Base-by-base conservation (phyloP, 2,797 vertebrate species). In the Acridotheres tristis region DNA sequence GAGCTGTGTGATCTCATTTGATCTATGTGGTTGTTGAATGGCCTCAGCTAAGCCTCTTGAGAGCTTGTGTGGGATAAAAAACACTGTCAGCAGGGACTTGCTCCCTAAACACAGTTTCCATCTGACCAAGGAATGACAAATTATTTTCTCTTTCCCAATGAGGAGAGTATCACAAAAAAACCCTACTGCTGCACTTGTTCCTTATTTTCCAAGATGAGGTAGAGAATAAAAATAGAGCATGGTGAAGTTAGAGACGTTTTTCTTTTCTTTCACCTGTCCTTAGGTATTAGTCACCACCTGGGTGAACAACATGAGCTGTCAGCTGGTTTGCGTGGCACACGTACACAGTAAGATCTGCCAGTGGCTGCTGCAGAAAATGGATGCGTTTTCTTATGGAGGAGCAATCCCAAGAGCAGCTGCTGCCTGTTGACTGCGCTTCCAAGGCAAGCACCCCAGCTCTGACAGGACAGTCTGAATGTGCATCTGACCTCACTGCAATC, bases 61-160 rank as follows among this genome's bases (percentile, higher is more conserved):
- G 83, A 96, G 92, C 67, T 94, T 61, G 34, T 34, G 30, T 72
- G 59, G 66, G 92, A 95, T 95, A 47, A 92, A 95, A 95, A 89
- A 58, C 51, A 38, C 72, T 92, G 90, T 95, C 95, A 97, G 94
- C 65, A 71, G 15, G 29, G 30, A 16, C 79, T 89, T 90, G 90
- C 91, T 96, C 76, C 67, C 86, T 92, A 95, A 97, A 88, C 73
- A 88, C 90, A 45, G 57, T 96, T 97, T 93, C 88, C 82, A 81
- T 95, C 91, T 89, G 85, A 95, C 65, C 63, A 79, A 93, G 89
- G 80, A 94, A 95, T 92, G 91, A 97, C 87, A 97, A 97, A 98
- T 90, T 96, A 86, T 91, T 90, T 90, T 96, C 94, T 94, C 89
- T 93, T 88, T 97, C 86, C 34, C 30, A 62, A 4, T 93, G 95